Base-by-base conservation (phyloP, 2,797 vertebrate species). In the Lagocephalus sceleratus region DNA sequence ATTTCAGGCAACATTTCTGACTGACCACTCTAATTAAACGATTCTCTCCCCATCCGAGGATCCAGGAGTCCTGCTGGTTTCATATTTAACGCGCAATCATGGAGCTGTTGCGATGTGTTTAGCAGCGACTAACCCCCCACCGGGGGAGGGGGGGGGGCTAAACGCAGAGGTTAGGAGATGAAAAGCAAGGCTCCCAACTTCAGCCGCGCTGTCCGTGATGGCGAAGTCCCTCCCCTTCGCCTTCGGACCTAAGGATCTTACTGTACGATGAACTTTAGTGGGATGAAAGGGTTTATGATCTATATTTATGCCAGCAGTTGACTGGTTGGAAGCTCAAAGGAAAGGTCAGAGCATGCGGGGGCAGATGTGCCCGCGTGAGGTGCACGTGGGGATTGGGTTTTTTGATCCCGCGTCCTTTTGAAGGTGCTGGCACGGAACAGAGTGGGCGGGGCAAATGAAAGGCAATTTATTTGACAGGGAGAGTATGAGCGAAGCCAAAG, bases 201-300 rank as follows among this genome's bases (percentile, higher is more conserved):
- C 32, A 14, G 3, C 12, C 3, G 11, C 32, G 14, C 12, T 3
- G 3, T 14, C 32, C 4, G 32, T 25, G 23, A 25, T 25, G 23
- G 23, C 4, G 7, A 4, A 25, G 23, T 2, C 32, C 32, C 32
- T 3, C 32, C 32, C 32, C 3, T 4, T 10, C 32, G 11, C n/a
- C n/a, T n/a, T n/a, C 12, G 32, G 12, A 35, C 32, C 32, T 4
- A 41, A 57, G 53, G 79, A 67, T 57, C 64, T 69, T 87, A n/a
- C 82, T 79, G 63, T 81, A 81, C 49, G 51, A 54, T 88, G 84
- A 89, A 90, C 87, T 90, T 89, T 85, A 68, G 65, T 64, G 55
- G 77, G 89, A 92, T 91, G 82, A 92, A 91, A 90, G 90, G 2
- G 78, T 71, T 81, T 89, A 76, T 88, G 88, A 90, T 90, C 88